Percentiles rank a stretch among this genome's conserved stretches.
Conservation (phyloP, 2,797 vertebrate species). For the Coendou prehensilis region DNA sequence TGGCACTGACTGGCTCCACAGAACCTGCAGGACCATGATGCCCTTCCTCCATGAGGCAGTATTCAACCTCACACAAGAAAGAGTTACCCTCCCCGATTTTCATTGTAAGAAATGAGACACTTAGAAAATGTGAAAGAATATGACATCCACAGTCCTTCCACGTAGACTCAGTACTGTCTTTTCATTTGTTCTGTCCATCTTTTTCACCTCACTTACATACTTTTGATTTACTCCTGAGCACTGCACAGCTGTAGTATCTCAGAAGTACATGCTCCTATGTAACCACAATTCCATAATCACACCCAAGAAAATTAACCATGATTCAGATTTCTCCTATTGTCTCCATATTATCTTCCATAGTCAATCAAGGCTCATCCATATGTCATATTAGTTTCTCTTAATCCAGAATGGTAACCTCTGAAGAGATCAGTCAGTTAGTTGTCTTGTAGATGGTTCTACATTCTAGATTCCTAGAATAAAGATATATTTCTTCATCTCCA, state of each 20-base stretch:
- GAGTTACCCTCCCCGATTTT: background rate
- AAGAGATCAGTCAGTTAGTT: background rate
- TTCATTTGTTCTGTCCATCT: background rate
- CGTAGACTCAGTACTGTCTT: background rate
- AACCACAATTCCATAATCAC: background rate
- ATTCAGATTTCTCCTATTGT: background rate
- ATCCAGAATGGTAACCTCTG: background rate
- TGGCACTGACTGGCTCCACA: background rate
- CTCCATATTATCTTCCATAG: background rate
- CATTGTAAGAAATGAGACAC: background rate
- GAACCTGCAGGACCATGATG: background rate
- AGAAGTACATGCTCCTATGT: background rate
- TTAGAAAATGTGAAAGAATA: background rate
- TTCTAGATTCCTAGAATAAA: slow-evolving; percentile 47
- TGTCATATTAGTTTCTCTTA: background rate
- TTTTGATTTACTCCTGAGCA: slow-evolving; percentile 33
- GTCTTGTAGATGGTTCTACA: background rate
- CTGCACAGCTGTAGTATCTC: background rate
- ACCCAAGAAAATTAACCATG: slow-evolving; percentile 31
- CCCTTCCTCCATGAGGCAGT: background rate
- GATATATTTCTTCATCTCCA: background rate
- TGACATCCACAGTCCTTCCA: background rate
- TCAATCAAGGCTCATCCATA: background rate
- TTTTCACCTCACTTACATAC: background rate
- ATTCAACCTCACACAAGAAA: background rate